Percentiles rank a stretch among this genome's conserved stretches.
Conservation (phyloP, 2,888 invertebrate species). For the Dicroscelio sp. region DNA sequence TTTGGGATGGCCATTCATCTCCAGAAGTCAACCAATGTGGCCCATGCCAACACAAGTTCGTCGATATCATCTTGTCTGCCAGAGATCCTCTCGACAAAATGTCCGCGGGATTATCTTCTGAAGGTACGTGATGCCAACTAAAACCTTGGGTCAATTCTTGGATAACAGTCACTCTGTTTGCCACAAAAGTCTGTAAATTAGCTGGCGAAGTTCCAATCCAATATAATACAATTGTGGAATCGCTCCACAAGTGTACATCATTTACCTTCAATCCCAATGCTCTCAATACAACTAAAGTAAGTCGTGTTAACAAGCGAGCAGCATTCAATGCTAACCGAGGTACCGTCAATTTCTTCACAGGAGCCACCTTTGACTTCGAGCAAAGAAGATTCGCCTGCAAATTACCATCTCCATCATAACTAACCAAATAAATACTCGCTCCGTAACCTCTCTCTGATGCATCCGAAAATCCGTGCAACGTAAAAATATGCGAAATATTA, state of each 20-base stretch:
- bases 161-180: slow-evolving; percentile 21
- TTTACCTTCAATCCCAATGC: background rate
- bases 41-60: background rate
- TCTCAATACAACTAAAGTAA: background rate
- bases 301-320: background rate
- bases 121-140: slow-evolving; percentile 33
- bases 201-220: background rate
- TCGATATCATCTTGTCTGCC: background rate
- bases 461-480: slow-evolving; percentile 80
- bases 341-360: background rate
- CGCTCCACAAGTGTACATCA: slow-evolving; percentile 15
- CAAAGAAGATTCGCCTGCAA: background rate
- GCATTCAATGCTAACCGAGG: slow-evolving; percentile 10
- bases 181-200: slow-evolving; percentile 31
- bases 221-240: slow-evolving; percentile 9
- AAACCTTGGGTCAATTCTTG: background rate
- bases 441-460: background rate
- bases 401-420: background rate
- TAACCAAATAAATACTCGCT: background rate
- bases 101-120: slow-evolving; percentile 21
- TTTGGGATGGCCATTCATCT: background rate
- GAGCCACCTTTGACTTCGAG: slow-evolving; percentile 17
- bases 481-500: background rate
- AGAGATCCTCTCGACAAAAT: slow-evolving; percentile 1
- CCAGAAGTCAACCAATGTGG: background rate